Percentiles rank a stretch among this genome's conserved stretches.
phyloP scores from a whole-genome alignment of 2,797 vertebrate genomes.

The Acanthurus tractus region DNA sequence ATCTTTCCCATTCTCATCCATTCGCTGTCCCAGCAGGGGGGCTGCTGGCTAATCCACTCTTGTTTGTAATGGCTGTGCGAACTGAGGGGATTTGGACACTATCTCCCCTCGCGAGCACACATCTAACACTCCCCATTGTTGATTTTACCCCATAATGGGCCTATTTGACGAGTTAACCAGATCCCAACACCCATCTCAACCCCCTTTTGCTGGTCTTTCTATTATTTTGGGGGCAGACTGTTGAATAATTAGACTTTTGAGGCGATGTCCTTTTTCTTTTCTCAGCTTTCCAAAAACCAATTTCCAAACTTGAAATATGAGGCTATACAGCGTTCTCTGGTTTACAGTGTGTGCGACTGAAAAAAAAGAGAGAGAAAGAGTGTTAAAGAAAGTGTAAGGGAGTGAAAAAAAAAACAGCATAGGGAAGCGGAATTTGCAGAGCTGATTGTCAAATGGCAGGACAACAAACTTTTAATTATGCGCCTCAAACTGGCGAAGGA shows the following conservation, averaged over 20 bases:
- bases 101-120: conserved; percentile 40
- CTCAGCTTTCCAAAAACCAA: conserved; percentile 48
- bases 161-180: conserved; percentile 66
- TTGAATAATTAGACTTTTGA: conserved; percentile 54
- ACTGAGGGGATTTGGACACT: conserved; percentile 64
- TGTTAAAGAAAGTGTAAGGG: conserved; percentile 33
- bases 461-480: conserved; percentile 70
- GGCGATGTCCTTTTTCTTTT: conserved; percentile 29
- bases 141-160: conserved; percentile 72
- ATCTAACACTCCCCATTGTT: conserved; percentile 63
- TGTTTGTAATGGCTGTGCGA: conserved; percentile 72
- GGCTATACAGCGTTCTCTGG: conserved; percentile 22
- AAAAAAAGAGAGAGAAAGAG: conserved; percentile 10
- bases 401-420: conserved; percentile 13
- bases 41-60: conserved; percentile 72
- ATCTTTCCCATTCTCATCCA: conserved; percentile 68
- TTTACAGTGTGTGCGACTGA: conserved; percentile 30
- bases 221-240: conserved; percentile 22
- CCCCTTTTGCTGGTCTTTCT: conserved; percentile 16
- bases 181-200: conserved; percentile 42
- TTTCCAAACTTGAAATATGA: conserved; percentile 57
- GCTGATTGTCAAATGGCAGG: conserved; percentile 73
- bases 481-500: conserved; percentile 48
- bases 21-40: conserved; percentile 73
- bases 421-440: conserved; percentile 57